These are phyloP conservation scores for Diceros bicornis DNA, from an alignment of 2,797 vertebrate species.

Conservation along the genomic window DNA sequence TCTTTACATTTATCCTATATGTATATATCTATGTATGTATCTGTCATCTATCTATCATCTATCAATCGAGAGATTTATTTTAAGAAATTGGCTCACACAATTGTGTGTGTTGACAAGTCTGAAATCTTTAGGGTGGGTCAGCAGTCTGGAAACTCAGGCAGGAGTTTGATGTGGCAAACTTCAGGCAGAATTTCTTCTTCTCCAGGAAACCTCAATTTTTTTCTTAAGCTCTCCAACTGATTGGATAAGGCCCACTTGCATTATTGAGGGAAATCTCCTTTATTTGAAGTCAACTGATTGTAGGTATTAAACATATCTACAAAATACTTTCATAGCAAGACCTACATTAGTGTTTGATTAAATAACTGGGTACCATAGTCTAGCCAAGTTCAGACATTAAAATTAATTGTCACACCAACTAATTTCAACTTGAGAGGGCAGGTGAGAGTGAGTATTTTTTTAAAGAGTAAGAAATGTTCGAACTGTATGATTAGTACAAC, in stretches of 20 bases:
- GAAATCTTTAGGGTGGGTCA: background rate
- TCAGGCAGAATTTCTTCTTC: background rate
- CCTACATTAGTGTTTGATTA: background rate
- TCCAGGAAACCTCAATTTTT: background rate
- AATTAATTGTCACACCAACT: background rate
- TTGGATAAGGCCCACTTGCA: background rate
- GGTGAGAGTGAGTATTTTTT: background rate
- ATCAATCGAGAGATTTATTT: background rate
- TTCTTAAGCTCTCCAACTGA: background rate
- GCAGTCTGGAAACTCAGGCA: background rate
- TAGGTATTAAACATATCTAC: background rate
- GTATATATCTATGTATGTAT: no score
- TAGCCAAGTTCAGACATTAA: background rate
- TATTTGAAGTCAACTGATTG: background rate
- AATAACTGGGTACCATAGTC: background rate
- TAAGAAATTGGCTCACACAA: background rate
- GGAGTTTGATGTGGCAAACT: background rate
- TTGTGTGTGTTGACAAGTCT: background rate
- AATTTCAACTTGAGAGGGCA: background rate
- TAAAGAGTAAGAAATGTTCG: background rate
- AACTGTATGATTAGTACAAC: background rate
- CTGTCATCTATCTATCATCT: background rate
- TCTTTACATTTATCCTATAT: no score
- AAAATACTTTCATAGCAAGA: background rate
- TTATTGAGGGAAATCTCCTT: background rate